Evolutionary conservation across 2,113 vertebrate species (phyloP).

Genomic region (Megaptera novaeangliae): DNA sequence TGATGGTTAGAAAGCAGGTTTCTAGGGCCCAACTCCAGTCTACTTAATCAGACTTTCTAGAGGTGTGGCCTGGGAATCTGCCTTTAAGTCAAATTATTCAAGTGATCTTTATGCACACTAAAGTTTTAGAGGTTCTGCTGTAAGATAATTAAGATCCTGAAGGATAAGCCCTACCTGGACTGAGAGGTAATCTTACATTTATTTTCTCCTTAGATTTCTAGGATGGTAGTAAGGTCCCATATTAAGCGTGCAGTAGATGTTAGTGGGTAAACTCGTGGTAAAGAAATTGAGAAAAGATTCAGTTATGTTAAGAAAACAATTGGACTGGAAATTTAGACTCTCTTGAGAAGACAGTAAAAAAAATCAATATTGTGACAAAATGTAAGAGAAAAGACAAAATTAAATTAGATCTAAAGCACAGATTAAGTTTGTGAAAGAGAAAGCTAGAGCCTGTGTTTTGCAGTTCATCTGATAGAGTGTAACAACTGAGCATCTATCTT

Average conservation of each 20-base stretch:
- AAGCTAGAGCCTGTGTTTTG: not conserved
- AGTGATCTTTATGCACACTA: not conserved
- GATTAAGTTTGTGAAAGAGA: not conserved
- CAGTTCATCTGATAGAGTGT: not conserved
- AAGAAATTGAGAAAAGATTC: constrained; percentile 14
- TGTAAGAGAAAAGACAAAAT: not conserved
- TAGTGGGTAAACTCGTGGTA: not conserved
- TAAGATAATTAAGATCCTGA: not conserved
- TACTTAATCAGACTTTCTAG: not conserved
- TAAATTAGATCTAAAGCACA: not conserved
- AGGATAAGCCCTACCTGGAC: not conserved
- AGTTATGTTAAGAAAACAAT: not conserved
- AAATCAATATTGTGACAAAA: not conserved
- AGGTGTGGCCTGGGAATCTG: not conserved
- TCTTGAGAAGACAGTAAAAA: not conserved
- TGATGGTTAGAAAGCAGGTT: not conserved
- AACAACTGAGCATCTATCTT: not conserved
- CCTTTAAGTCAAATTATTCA: not conserved
- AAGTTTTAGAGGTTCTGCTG: not conserved
- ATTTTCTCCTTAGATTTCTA: constrained; percentile 19
- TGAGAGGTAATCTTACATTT: not conserved
- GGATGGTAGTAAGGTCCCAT: not conserved
- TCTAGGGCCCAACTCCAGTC: not conserved
- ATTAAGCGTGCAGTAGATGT: not conserved
- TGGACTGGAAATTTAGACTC: not conserved